A percentile compares a stretch with the other conserved stretches of the same genome.
Evolutionary conservation across 2,797 vertebrate species (phyloP).

Genomic region (Sebastes glaucus): DNA sequence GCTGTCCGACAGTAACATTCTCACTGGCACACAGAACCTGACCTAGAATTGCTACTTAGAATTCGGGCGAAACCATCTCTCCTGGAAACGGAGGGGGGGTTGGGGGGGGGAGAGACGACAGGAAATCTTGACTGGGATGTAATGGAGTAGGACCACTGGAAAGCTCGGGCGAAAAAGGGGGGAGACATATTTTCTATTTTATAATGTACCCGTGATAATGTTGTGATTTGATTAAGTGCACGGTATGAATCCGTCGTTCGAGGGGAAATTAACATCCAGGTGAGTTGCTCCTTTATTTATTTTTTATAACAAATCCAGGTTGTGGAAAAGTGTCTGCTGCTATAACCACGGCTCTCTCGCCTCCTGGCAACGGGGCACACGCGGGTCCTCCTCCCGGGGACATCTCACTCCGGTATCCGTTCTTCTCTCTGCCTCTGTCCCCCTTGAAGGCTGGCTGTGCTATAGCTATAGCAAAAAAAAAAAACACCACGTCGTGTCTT

Average conservation of each 20-base stretch:
- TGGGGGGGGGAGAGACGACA: slow-evolving; percentile 54
- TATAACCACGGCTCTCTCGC: slow-evolving; percentile 56
- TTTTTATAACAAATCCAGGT: slow-evolving; percentile 34
- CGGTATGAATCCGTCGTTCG: slow-evolving; percentile 42
- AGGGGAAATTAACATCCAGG: slow-evolving; percentile 63
- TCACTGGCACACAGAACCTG: slow-evolving; percentile 84
- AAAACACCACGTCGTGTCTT: slow-evolving; percentile 69
- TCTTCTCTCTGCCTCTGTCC: slow-evolving; percentile 78
- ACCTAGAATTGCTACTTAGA: slow-evolving; percentile 88
- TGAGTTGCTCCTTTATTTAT: slow-evolving; percentile 61
- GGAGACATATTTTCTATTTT: slow-evolving; percentile 76
- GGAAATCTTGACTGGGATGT: slow-evolving; percentile 83
- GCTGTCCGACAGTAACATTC: slow-evolving; percentile 71
- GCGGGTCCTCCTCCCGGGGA: slow-evolving; percentile 84
- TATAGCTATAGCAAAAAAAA: too few species aligned
- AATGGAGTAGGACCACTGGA: slow-evolving; percentile 84
- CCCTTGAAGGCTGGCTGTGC: slow-evolving; percentile 74
- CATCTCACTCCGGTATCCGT: slow-evolving; percentile 83
- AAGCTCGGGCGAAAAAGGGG: slow-evolving; percentile 76
- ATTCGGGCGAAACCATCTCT: slow-evolving; percentile 82
- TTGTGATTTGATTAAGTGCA: slow-evolving; percentile 71
- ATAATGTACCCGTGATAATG: slow-evolving; percentile 78
- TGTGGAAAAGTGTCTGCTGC: slow-evolving; percentile 64
- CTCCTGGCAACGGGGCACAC: slow-evolving; percentile 83
- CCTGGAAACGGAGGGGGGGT: slow-evolving; percentile 14